Conservation (phyloP, 2,888 invertebrate genomes). For the Oxytorus armatus region DNA sequence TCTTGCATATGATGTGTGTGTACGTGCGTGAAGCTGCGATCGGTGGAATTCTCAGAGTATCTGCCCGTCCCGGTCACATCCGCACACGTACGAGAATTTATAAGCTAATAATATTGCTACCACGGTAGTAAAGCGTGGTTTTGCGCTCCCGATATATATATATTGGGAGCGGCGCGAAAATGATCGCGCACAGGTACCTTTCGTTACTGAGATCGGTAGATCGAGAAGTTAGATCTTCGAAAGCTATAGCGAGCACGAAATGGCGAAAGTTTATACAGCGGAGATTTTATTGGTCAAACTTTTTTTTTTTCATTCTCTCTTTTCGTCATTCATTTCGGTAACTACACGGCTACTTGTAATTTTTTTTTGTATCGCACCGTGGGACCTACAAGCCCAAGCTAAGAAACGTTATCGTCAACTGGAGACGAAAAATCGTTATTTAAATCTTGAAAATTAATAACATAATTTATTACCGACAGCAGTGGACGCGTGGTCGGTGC, state of each 20-base stretch:
- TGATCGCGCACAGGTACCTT: slow-evolving; percentile 71
- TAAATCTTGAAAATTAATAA: no score
- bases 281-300: slow-evolving; percentile 39
- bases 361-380: no score
- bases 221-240: slow-evolving; percentile 42
- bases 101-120: slow-evolving; percentile 81
- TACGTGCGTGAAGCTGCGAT: slow-evolving; percentile 9
- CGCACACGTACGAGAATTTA: slow-evolving; percentile 76
- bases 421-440: no score
- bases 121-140: slow-evolving; percentile 79
- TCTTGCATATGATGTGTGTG: slow-evolving; percentile 52
- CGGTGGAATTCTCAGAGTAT: slow-evolving; percentile 30
- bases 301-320: slow-evolving; percentile 10
- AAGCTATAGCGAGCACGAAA: slow-evolving; percentile 17
- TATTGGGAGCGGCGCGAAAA: slow-evolving; percentile 77
- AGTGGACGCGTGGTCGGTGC: no score
- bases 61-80: slow-evolving; percentile 26
- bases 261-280: slow-evolving; percentile 30
- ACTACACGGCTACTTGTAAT: background rate
- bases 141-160: slow-evolving; percentile 71
- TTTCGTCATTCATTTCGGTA: background rate
- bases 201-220: slow-evolving; percentile 14
- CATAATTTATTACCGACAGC: no score
- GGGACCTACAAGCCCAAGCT: no score
- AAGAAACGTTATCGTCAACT: no score